Percentiles rank a stretch among this genome's conserved stretches.
Evolutionary conservation across 2,888 invertebrate species (phyloP).

Genomic region (Xanthorhoe spadicearia): DNA sequence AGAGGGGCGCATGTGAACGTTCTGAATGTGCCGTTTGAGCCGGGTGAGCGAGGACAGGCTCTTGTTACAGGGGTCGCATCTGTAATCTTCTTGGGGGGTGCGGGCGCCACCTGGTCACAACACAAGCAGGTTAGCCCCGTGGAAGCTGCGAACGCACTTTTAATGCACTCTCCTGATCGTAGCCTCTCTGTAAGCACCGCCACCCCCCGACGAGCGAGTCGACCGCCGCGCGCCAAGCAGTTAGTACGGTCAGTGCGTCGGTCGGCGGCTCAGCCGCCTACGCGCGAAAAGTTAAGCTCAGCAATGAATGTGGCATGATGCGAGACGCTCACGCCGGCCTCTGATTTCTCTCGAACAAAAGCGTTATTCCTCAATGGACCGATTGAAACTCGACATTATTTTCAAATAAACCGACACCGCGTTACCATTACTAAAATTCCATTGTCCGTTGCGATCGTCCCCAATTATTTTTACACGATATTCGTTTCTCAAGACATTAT

Average conservation of each 20-base stretch:
- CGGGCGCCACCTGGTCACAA: slow-evolving; percentile 89
- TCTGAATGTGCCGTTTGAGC: slow-evolving; percentile 96
- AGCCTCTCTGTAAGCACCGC: slow-evolving; percentile 83
- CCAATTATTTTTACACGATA: slow-evolving; percentile 61
- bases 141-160: slow-evolving; percentile 80
- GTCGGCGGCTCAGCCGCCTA: slow-evolving; percentile 52
- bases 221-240: slow-evolving; percentile 76
- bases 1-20: slow-evolving; percentile 95
- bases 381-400: slow-evolving; percentile 64
- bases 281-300: slow-evolving; percentile 68
- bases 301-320: slow-evolving; percentile 62
- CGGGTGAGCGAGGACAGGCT: slow-evolving; percentile 93
- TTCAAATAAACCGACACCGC: slow-evolving; percentile 73
- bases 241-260: slow-evolving; percentile 62
- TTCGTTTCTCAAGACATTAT: slow-evolving; percentile 74
- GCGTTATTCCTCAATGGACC: slow-evolving; percentile 78
- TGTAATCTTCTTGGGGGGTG: slow-evolving; percentile 93
- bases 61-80: slow-evolving; percentile 96
- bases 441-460: slow-evolving; percentile 74
- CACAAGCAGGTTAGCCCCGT: slow-evolving; percentile 83
- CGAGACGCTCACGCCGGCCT: slow-evolving; percentile 45
- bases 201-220: slow-evolving; percentile 78
- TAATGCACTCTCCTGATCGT: slow-evolving; percentile 83
- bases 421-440: slow-evolving; percentile 76
- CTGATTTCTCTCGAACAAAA: slow-evolving; percentile 73